phyloP scores from a whole-genome alignment of 2,888 invertebrate species.

The Mimachlamys varia region DNA sequence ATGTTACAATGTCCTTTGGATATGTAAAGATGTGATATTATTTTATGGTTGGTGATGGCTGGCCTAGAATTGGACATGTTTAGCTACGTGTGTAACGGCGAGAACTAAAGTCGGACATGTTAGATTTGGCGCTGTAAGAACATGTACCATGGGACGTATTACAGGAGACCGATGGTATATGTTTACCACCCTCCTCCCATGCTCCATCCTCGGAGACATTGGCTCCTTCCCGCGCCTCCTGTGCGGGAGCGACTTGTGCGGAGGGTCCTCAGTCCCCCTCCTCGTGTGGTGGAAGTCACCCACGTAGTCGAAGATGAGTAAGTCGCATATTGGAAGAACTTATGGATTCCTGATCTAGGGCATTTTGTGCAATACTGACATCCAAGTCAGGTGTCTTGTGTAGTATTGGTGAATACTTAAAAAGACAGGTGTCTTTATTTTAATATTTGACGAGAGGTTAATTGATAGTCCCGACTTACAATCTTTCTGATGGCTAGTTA shows the following conservation, averaged over 20 bases:
- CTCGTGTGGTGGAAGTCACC: background rate
- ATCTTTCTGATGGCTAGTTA: too few species aligned
- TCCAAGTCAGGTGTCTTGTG: too few species aligned
- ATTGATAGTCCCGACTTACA: too few species aligned
- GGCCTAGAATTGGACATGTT: background rate
- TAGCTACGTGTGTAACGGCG: background rate
- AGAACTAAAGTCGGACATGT: background rate
- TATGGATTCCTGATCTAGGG: background rate
- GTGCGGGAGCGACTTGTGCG: background rate
- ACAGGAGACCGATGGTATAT: slow-evolving; percentile 16
- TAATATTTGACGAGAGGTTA: too few species aligned
- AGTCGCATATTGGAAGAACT: background rate
- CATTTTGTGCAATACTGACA: background rate
- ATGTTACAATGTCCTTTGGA: too few species aligned
- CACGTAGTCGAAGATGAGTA: background rate
- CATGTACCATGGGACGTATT: slow-evolving; percentile 12
- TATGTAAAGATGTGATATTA: background rate
- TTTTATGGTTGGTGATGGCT: background rate
- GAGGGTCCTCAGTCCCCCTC: background rate
- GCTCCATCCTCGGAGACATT: background rate
- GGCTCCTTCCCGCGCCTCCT: background rate
- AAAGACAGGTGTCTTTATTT: too few species aligned
- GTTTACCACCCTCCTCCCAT: background rate
- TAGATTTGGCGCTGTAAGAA: background rate
- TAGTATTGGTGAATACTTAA: too few species aligned